These are phyloP conservation scores for Antitype chi DNA, from an alignment of 2,888 invertebrate genomes.

Conservation along the genomic window DNA sequence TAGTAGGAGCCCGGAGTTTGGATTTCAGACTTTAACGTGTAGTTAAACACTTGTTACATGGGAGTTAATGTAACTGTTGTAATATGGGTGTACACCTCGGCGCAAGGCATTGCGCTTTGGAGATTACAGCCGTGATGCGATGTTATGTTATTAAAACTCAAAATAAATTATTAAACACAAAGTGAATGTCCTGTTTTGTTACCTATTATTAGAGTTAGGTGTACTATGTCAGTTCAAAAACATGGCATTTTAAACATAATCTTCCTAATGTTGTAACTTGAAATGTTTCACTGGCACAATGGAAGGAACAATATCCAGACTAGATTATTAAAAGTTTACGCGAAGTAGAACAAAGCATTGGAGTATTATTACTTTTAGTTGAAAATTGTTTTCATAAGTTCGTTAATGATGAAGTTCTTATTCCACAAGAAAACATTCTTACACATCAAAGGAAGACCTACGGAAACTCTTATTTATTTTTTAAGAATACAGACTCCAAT, in stretches of 20 bases:
- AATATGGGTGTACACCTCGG: background rate
- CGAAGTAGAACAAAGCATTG: constrained; percentile 18
- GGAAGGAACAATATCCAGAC: constrained; percentile 3
- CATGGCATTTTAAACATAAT: constrained; percentile 7
- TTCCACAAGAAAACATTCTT: background rate
- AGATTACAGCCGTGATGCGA: too few species aligned
- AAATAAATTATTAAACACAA: background rate
- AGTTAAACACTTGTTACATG: background rate
- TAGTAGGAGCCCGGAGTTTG: background rate
- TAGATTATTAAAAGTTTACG: constrained; percentile 15
- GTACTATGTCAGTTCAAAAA: background rate
- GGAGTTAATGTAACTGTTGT: background rate
- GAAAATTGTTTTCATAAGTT: constrained; percentile 8
- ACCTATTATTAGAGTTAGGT: background rate
- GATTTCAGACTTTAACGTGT: background rate
- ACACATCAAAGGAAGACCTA: background rate
- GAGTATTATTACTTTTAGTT: background rate
- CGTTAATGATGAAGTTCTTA: background rate
- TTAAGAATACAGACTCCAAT: background rate
- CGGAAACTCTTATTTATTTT: background rate
- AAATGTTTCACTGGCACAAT: constrained; percentile 13
- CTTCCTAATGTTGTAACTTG: background rate
- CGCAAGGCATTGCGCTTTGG: background rate
- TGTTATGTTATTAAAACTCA: background rate
- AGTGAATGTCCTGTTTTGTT: background rate